phyloP scores from a whole-genome alignment of 2,113 vertebrate species.

The Thunnus thynnus region DNA sequence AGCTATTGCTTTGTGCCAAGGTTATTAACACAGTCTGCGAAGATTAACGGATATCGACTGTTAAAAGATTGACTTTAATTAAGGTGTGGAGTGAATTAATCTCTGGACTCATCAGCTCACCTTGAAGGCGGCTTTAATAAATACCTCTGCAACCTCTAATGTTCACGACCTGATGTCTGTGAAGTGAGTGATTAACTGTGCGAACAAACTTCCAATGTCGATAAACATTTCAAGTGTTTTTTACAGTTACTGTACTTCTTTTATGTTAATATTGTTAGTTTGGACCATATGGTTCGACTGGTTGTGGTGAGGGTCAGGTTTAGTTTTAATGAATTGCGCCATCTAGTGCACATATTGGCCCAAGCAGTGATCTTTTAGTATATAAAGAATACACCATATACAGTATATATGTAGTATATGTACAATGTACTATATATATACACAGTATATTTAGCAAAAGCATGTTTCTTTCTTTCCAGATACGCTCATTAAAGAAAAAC shows the following conservation, averaged over 20 bases:
- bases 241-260: too few relatives aligned
- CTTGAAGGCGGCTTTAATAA: slow-evolving; percentile 16
- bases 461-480: too few relatives aligned
- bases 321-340: neutral
- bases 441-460: too few relatives aligned
- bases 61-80: slow-evolving; percentile 37
- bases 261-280: too few relatives aligned
- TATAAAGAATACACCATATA: too few relatives aligned
- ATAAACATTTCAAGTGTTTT: too few relatives aligned
- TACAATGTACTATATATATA: too few relatives aligned
- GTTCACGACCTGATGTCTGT: neutral
- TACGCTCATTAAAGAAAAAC: too few relatives aligned
- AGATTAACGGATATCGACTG: neutral
- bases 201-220: neutral
- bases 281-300: neutral
- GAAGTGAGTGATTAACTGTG: neutral
- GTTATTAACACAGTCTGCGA: neutral
- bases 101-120: neutral
- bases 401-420: too few relatives aligned
- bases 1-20: neutral
- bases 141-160: slow-evolving; percentile 20
- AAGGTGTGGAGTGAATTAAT: slow-evolving; percentile 20
- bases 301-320: neutral
- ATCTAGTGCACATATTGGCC: neutral
- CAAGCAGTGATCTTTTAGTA: too few relatives aligned